Evolutionary conservation across 2,113 vertebrate species (phyloP).

Genomic region (Maccullochella peelii): DNA sequence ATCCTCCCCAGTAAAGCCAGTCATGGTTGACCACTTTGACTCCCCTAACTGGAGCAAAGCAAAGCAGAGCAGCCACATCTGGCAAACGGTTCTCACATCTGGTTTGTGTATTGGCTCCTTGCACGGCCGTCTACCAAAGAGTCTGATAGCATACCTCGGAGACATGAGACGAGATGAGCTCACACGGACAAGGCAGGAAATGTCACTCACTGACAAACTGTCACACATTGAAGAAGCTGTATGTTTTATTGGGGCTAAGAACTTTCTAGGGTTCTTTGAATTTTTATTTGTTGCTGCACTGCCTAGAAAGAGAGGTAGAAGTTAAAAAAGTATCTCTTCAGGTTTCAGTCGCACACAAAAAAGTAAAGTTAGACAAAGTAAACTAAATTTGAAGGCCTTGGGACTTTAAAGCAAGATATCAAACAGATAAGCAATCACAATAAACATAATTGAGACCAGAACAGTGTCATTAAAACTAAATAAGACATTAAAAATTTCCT

Average conservation of each 20-base stretch:
- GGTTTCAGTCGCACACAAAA: background rate
- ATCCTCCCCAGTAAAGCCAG: slow-evolving; percentile 69
- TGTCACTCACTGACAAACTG: slow-evolving; percentile 37
- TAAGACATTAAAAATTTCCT: background rate
- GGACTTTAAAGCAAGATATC: background rate
- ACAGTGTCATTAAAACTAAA: slow-evolving; percentile 1
- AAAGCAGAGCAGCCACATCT: slow-evolving; percentile 73
- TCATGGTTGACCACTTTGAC: slow-evolving; percentile 72
- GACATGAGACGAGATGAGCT: slow-evolving; percentile 49
- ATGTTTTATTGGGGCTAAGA: background rate
- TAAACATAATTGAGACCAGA: slow-evolving; percentile 2
- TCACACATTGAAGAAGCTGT: slow-evolving; percentile 17
- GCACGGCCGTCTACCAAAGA: slow-evolving; percentile 59
- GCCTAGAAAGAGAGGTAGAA: background rate
- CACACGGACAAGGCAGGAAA: slow-evolving; percentile 48
- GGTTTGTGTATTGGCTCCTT: slow-evolving; percentile 72
- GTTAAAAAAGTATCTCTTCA: background rate
- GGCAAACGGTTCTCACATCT: slow-evolving; percentile 74
- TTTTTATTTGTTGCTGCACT: background rate
- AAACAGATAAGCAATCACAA: slow-evolving; percentile 2
- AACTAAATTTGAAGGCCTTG: background rate
- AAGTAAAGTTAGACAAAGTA: background rate
- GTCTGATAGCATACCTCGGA: slow-evolving; percentile 46
- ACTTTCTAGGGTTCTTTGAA: slow-evolving; percentile 1
- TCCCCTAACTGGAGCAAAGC: slow-evolving; percentile 67